Evolutionary conservation across 1,140 invertebrate genomes (phyloP), one percentile per base, ranked within the genome.

Genomic region (Lanistes nyassanus): DNA sequence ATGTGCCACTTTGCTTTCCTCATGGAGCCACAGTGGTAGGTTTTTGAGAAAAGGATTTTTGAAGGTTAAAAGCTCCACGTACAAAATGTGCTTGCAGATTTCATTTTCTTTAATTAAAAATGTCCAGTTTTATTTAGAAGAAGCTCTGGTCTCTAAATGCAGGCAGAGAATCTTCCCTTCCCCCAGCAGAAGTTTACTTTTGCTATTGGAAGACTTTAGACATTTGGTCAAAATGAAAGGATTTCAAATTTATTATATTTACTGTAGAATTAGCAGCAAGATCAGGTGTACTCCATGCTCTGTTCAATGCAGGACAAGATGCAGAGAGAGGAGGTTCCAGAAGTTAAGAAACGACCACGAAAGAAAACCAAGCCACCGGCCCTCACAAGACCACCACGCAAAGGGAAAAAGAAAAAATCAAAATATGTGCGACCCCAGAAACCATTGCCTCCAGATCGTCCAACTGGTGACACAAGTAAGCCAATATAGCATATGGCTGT

Each of bases 1-100:
- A 96, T 83, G 89, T 95, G 81, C 95, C 95, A 53, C 89, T 97
- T 0, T 97, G 96, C 88, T 90, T 92, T 11, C 94, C 94, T 80
- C 95, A 97, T 86, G 94, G 93, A 5, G 76, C 81, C 23, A 85
- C 84, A 79, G 84, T 85, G 78, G 87, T 88, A 80, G 85, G 86
- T 84, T 51, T 72, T 9, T 69, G 23, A n/a, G 51, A 34, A 34
- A 34, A 11, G 58, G 11, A 60, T 60, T 26, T 34, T n/a, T 47
- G 5, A 16, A 47, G 42, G 19, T 47, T 47, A 47, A 47, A 47
- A 13, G 3, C 58, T 60, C 19, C 5, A 6, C 19, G 42, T 47
- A 47, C 9, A 9, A 47, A 47, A 47, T 47, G 42, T 16, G 19
- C n/a, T n/a, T n/a, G n/a, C n/a, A n/a, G n/a, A n/a, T n/a, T n/a